Evolutionary conservation across 1,140 invertebrate genomes (phyloP).

Genomic region (Ceratosolen fusciceps): DNA sequence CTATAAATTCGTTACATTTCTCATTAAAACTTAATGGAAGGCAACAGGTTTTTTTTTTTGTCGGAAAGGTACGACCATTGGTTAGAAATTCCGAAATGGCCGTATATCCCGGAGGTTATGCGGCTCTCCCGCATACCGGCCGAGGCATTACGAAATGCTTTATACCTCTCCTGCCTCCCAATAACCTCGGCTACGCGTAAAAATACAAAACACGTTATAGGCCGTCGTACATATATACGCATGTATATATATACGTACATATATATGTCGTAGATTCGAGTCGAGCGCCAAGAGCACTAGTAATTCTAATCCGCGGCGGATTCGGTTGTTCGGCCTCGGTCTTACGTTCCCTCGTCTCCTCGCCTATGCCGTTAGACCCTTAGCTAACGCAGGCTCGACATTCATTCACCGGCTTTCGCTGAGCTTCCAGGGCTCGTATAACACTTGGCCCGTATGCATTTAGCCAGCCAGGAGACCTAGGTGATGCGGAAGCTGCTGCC

Average conservation of each 20-base stretch:
- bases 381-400: neutral
- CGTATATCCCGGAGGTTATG: neutral
- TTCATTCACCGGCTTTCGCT: too few species aligned
- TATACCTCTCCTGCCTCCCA: neutral
- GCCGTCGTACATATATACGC: neutral
- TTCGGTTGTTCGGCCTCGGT: neutral
- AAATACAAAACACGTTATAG: neutral
- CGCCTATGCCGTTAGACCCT: neutral
- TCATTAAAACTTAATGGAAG: neutral
- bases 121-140: neutral
- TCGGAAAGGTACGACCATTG: neutral
- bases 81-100: neutral
- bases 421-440: neutral
- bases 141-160: neutral
- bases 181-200: neutral
- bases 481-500: neutral
- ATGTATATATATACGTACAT: neutral
- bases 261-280: neutral
- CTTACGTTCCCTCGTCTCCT: slow-evolving; percentile 1
- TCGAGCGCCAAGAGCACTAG: neutral
- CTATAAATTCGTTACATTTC: neutral
- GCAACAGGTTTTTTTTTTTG: neutral
- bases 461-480: neutral
- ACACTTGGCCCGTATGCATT: slow-evolving; percentile 3
- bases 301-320: neutral